Evolutionary conservation across 64 coral and sea anemone species (phyloP), one percentile per base, ranked within the genome.

Genomic region (Hydrozoanthus tunicans): DNA sequence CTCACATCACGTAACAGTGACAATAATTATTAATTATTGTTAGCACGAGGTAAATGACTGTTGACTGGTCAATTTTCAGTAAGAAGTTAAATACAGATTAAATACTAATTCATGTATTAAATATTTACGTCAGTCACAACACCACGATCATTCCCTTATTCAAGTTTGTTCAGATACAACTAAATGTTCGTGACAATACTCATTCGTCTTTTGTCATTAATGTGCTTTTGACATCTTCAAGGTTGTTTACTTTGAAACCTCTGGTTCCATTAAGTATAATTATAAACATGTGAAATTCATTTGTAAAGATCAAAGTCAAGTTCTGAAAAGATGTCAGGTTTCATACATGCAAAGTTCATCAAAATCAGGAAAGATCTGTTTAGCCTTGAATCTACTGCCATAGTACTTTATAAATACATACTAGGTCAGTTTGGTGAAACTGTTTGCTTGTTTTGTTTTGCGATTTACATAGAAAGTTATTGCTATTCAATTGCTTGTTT

Each of bases 1-100:
- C 71, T 94, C 4, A 61, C 75, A 4, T 69, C 93, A 7, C 83
- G 23, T 86, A 59, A 73, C 56, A 72, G 68, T 14, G 13, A 51
- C 80, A 66, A 32, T 62, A 43, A 43, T 43, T 43, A 43, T 43
- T 43, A 43, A 43, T 43, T 43, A 43, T 43, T 43, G 32, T 43
- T 43, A 43, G 32, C 32, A 2, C 32, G 20, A 86, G 67, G 83
- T 73, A 86, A 13, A 60, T 27, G 0, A 80, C 77, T 43, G 61
- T 61, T 23, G 20, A 85, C 20, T 58, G 5, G 54, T 25, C 10
- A 20, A 67, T 14, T 58, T 27, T 86, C 8, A 26, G 12, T 67
- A 43, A 85, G 51, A 56, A 56, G 54, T 24, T 23, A 32, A 73
- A 32, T 24, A 20, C 3, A 7, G 7, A 73, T 51, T 43, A 43